phyloP scores from a whole-genome alignment of 2,113 vertebrate species.

The Tupaia tana region DNA sequence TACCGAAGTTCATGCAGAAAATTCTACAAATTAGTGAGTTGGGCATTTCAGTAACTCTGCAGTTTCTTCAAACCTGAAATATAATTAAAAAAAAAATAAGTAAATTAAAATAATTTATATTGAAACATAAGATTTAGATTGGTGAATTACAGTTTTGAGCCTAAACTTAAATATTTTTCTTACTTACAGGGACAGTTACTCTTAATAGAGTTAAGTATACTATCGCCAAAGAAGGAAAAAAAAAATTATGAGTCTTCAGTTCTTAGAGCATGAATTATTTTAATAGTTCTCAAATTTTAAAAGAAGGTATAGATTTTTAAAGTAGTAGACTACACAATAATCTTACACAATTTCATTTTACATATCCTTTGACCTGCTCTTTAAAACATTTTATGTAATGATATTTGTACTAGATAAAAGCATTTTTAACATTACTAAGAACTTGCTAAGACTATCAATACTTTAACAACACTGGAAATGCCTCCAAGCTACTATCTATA shows the following conservation, averaged over 20 bases:
- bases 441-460: not conserved
- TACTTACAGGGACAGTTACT: conserved; percentile 19
- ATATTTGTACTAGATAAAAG: not conserved
- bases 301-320: conserved; percentile 1
- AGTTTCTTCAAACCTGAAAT: conserved; percentile 92
- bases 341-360: not conserved
- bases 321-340: not conserved
- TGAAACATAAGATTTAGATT: not conserved
- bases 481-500: conserved; percentile 6
- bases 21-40: conserved; percentile 77
- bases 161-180: not conserved
- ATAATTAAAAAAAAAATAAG: conserved; percentile 29
- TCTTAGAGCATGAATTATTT: conserved; percentile 33
- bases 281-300: conserved; percentile 45
- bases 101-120: conserved; percentile 22
- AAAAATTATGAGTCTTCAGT: conserved; percentile 33
- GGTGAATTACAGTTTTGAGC: not conserved
- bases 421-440: not conserved
- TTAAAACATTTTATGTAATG: not conserved
- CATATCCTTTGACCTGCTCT: conserved; percentile 12
- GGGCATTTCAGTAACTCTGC: conserved; percentile 89
- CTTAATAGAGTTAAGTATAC: conserved; percentile 11
- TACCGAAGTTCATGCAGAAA: not conserved
- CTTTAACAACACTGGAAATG: not conserved
- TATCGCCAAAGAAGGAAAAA: not conserved